Evolutionary conservation across 2,797 vertebrate genomes (phyloP).

Genomic region (Hippopotamyrus pictus): DNA sequence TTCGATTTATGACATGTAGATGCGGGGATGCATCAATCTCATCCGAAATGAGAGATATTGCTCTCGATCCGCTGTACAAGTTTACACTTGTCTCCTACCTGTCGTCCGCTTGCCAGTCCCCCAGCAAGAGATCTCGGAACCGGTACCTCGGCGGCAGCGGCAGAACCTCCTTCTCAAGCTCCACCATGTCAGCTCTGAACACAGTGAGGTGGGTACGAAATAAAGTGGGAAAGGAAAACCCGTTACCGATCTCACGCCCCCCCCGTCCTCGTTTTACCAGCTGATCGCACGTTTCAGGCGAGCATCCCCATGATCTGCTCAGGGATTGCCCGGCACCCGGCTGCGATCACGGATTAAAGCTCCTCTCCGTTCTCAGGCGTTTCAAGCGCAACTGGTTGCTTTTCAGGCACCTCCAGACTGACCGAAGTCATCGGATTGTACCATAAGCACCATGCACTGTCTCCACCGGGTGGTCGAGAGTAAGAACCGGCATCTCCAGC

Average conservation of each 20-base stretch:
- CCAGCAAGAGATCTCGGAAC: constrained; percentile 41
- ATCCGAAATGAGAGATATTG: not conserved
- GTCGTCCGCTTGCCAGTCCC: constrained; percentile 39
- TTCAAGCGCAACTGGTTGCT: constrained; percentile 61
- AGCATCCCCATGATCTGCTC: not conserved
- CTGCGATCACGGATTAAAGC: not conserved
- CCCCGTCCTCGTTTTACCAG: not conserved
- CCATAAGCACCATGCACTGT: constrained; percentile 17
- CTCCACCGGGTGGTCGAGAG: constrained; percentile 8
- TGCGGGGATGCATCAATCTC: not conserved
- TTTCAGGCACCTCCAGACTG: constrained; percentile 43
- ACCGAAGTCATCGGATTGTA: constrained; percentile 16
- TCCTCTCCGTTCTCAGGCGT: constrained; percentile 36
- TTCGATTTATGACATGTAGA: not conserved
- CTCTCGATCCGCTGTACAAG: not conserved
- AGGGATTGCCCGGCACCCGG: not conserved
- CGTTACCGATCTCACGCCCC: not conserved
- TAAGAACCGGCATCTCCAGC: not conserved
- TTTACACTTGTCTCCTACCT: constrained; percentile 26
- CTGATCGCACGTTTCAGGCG: not conserved
- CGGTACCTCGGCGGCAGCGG: constrained; percentile 39
- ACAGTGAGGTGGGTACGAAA: not conserved
- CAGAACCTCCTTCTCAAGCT: constrained; percentile 34
- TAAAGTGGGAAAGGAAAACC: not conserved
- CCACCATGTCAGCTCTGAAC: constrained; percentile 19